phyloP scores from a whole-genome alignment of 2,797 vertebrate genomes.

The Tokudaia tokunoshimensis region DNA sequence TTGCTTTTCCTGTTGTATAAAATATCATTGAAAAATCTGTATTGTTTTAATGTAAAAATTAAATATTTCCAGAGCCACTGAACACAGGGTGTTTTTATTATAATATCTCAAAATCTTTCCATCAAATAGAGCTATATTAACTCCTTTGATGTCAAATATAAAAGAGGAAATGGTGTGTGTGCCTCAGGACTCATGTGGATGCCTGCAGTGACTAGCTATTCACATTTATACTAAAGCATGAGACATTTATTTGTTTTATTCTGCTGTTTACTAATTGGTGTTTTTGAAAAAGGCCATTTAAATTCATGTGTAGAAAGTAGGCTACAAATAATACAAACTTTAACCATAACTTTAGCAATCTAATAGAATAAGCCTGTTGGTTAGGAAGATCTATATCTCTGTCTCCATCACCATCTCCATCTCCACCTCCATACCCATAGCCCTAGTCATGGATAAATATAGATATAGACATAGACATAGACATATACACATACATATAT shows the following conservation, averaged over 20 bases:
- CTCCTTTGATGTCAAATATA: slow-evolving; percentile 21
- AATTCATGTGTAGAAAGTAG: background rate
- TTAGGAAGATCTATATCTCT: background rate
- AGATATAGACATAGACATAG: no score
- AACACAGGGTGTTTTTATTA: background rate
- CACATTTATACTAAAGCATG: background rate
- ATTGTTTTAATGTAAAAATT: slow-evolving; percentile 11
- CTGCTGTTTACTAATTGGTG: background rate
- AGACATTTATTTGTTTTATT: background rate
- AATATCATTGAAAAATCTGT: background rate
- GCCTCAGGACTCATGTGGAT: background rate
- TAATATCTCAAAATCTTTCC: background rate
- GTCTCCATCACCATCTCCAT: background rate
- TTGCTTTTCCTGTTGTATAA: background rate
- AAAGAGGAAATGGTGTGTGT: background rate
- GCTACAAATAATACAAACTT: background rate
- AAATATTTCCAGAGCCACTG: background rate
- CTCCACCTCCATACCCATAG: background rate
- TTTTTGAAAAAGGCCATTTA: background rate
- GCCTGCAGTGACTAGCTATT: background rate
- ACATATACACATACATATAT: no score
- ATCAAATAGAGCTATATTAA: slow-evolving; percentile 3
- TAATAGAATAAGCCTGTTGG: background rate
- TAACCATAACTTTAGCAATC: background rate
- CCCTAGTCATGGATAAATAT: no score